These are phyloP conservation scores for Hystrix brachyura DNA, from an alignment of 2,113 vertebrate species.

Conservation along the genomic window DNA sequence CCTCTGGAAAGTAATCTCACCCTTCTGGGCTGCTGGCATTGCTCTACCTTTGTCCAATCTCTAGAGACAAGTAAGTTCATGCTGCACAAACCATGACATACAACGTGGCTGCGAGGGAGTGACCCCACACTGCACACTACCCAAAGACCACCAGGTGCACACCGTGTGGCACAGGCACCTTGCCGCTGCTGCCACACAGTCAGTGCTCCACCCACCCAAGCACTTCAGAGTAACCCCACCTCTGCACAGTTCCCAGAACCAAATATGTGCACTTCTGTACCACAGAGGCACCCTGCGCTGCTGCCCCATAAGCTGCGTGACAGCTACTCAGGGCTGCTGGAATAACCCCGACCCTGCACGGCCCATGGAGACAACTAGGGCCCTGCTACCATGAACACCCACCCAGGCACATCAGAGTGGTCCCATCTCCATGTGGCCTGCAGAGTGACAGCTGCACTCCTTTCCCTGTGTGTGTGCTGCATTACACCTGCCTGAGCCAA, in stretches of 20 bases:
- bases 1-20: neutral
- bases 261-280: neutral
- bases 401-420: neutral
- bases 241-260: neutral
- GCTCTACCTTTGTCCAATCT: neutral
- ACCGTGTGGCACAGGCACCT: neutral
- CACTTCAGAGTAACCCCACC: neutral
- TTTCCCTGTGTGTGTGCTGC: neutral
- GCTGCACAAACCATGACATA: neutral
- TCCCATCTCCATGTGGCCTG: neutral
- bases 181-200: neutral
- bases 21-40: neutral
- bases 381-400: neutral
- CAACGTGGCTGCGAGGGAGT: neutral
- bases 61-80: neutral
- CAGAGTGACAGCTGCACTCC: neutral
- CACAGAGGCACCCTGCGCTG: neutral
- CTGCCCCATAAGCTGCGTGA: neutral
- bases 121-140: neutral
- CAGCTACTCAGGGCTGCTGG: neutral
- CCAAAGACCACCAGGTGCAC: neutral
- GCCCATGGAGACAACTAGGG: neutral
- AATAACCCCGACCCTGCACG: neutral
- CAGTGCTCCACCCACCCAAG: neutral
- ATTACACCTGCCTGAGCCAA: neutral